Conservation (phyloP, 2,113 vertebrate species). For the Lepidothrix coronata region DNA sequence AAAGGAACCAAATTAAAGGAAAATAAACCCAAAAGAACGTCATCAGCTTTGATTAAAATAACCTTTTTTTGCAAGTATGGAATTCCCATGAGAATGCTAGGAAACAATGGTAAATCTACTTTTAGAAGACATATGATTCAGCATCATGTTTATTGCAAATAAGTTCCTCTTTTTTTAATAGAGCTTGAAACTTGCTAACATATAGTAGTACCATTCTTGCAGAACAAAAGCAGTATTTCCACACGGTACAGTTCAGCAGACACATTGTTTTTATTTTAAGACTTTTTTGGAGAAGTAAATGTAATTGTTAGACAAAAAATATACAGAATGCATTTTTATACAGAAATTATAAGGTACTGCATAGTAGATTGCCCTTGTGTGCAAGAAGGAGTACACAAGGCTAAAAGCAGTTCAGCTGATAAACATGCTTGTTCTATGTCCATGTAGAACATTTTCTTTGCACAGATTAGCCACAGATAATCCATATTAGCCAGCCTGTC, state of each 20-base stretch:
- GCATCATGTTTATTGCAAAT: background rate
- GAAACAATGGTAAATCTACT: background rate
- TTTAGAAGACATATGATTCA: conserved; percentile 19
- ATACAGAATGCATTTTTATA: background rate
- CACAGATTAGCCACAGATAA: background rate
- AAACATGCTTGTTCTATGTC: background rate
- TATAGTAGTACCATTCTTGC: background rate
- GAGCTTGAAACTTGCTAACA: background rate
- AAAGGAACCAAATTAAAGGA: background rate
- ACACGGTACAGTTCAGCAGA: background rate
- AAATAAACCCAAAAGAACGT: background rate
- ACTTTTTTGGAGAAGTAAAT: background rate
- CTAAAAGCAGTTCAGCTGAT: background rate
- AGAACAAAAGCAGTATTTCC: background rate
- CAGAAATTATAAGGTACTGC: background rate
- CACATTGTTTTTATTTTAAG: background rate
- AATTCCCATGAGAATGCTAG: background rate
- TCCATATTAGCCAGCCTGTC: background rate
- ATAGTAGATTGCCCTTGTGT: background rate
- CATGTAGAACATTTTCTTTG: background rate
- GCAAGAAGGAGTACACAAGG: background rate
- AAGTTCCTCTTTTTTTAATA: conserved; percentile 30
- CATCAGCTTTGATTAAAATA: background rate
- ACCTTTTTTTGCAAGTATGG: background rate
- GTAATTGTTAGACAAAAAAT: background rate